Evolutionary conservation across 2,797 vertebrate genomes (phyloP), one percentile per base, ranked within the genome.

Genomic region (Pseudochromis fuscus): DNA sequence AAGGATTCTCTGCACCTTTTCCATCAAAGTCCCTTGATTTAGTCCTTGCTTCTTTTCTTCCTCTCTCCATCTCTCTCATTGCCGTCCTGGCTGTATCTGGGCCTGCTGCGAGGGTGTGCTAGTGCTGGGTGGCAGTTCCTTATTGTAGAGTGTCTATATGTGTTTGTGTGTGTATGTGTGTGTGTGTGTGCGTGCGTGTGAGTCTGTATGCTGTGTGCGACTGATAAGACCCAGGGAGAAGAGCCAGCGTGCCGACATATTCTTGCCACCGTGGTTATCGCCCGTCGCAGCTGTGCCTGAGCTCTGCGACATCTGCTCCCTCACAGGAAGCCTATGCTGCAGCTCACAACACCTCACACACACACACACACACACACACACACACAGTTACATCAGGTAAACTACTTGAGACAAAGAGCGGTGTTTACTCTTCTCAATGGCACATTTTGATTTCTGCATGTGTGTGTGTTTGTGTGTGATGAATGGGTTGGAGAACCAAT

Each of bases 231-330:
- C 84, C 82, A 87, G 86, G 87, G 86, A 93, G 89, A 93, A 91
- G 92, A 94, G 91, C 92, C 92, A 89, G 89, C 86, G 61, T 87
- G 90, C 91, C 89, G 91, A 93, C 93, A 93, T 94, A 91, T 94
- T 93, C 92, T 89, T 90, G 90, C 94, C 87, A 87, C 88, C 68
- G 75, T 40, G 70, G 93, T 95, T 95, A 95, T 95, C 94, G 87
- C 84, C 84, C 79, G 79, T 87, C 85, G 84, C 94, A 95, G 94
- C 93, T 94, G 94, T 92, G 90, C 91, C 89, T 90, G 87, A 92
- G 92, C 91, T 89, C 89, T 87, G 88, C 89, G 88, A 94, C 94
- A 95, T 94, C 94, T 94, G 94, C 93, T 93, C 89, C 90, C 87
- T 91, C 89, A 93, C 92, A 93, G 93, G 92, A 93, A 93, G 92